phyloP scores from a whole-genome alignment of 2,888 invertebrate species.

The Eremobia ochroleuca region DNA sequence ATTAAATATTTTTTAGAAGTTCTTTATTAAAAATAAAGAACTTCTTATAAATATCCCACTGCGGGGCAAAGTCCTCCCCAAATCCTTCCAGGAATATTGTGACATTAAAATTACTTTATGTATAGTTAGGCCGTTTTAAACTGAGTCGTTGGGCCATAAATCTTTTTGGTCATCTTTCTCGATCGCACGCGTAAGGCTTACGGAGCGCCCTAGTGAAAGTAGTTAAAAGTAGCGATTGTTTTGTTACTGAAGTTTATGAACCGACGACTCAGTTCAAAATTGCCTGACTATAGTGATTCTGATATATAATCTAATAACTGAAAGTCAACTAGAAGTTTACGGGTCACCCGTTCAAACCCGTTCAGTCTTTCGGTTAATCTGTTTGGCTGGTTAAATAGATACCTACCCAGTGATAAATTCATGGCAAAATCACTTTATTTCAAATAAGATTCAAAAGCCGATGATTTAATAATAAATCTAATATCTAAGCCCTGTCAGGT shows the following conservation, averaged over 20 bases:
- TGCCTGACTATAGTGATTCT: not conserved
- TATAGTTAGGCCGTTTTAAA: not conserved
- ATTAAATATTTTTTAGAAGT: too few species aligned
- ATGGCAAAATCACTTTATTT: slow-evolving; percentile 23
- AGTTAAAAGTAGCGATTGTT: not conserved
- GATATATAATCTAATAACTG: not conserved
- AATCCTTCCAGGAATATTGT: not conserved
- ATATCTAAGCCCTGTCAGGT: not conserved
- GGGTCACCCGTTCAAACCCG: not conserved
- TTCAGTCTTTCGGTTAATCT: not conserved
- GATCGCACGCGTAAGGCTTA: not conserved
- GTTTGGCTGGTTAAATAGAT: slow-evolving; percentile 2
- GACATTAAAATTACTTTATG: not conserved
- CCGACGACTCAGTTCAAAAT: not conserved
- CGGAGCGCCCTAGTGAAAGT: not conserved
- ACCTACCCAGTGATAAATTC: not conserved
- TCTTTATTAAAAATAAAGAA: too few species aligned
- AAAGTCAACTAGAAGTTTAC: slow-evolving; percentile 8
- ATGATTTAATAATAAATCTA: slow-evolving; percentile 25
- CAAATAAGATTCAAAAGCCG: slow-evolving; percentile 14
- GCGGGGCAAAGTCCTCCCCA: too few species aligned
- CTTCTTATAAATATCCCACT: too few species aligned
- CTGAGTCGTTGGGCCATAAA: not conserved
- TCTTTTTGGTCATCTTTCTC: not conserved
- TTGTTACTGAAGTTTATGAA: too few species aligned